phyloP scores from a whole-genome alignment of 2,888 invertebrate genomes.

The Lasius fuliginosus region DNA sequence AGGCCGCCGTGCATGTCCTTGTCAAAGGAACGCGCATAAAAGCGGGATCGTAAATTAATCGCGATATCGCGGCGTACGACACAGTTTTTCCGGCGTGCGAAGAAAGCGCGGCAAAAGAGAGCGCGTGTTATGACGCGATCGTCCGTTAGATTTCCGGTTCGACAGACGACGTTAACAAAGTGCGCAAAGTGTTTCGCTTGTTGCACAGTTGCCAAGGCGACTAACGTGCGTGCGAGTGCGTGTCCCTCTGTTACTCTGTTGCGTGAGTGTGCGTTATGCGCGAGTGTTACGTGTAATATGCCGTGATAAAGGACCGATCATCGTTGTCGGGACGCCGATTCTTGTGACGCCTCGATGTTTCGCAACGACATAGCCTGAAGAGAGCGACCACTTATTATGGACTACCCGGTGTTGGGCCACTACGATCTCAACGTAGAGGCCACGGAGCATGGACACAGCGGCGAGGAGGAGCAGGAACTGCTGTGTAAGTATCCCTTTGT shows the following conservation, averaged over 20 bases:
- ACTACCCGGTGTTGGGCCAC: constrained; percentile 82
- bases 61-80: constrained; percentile 40
- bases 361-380: constrained; percentile 65
- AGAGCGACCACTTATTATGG: constrained; percentile 74
- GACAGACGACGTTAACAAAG: constrained; percentile 27
- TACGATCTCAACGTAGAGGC: constrained; percentile 81
- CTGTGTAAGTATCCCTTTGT: constrained; percentile 77
- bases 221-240: constrained; percentile 67
- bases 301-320: constrained; percentile 73
- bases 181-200: constrained; percentile 77
- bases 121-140: not conserved
- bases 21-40: constrained; percentile 73
- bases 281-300: constrained; percentile 61
- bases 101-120: not conserved
- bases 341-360: constrained; percentile 62
- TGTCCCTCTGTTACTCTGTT: constrained; percentile 11
- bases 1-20: constrained; percentile 68
- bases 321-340: constrained; percentile 47
- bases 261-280: constrained; percentile 10
- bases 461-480: constrained; percentile 78
- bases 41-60: constrained; percentile 78
- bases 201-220: constrained; percentile 84
- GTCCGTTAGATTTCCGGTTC: not conserved
- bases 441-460: constrained; percentile 70
- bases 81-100: not conserved